Base-by-base conservation (phyloP, 2,113 vertebrate species). In the Bufo gargarizans region DNA sequence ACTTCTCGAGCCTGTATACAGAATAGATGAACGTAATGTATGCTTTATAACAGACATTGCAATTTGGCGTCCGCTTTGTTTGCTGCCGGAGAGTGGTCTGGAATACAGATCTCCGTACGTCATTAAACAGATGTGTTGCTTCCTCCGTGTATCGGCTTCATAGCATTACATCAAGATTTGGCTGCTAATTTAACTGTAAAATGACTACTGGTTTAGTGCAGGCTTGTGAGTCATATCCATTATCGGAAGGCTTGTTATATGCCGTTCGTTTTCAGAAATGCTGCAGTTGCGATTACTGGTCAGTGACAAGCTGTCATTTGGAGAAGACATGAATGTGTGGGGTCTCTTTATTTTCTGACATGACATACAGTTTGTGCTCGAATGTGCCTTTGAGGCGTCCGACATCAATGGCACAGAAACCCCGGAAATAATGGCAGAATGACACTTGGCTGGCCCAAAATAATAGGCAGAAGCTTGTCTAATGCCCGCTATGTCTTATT, bases 21-120 rank as follows among this genome's bases (percentile, higher is more conserved):
- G 71, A 50, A 6, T 45, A 72, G 53, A 13, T 0, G 63, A 69
- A 69, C 43, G 47, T 77, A 86, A 86, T 86, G 49, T 86, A 76
- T 76, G 55, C 72, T 49, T 47, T 63, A 85, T 85, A 85, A 72
- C 10, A 82, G 11, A 7, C 59, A 84, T 2, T 55, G 83, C 81
- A 19, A 56, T 7, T 78, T 76, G 87, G 16, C 56, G 79, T n/a
- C 69, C 77, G 84, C 86, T 77, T 76, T 86, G 72, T 86, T 86
- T 77, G 84, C 58, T 86, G 84, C 56, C 72, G 53, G 58, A 14
- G 43, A 77, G 58, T 59, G 14, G 84, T 20, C 84, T 77, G 22
- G 84, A 86, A 86, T 77, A 74, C 84, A 49, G 84, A 77, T 58
- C 72, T 86, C 84, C 43, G 43, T 77, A 86, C 55, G 63, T 49